Evolutionary conservation across 2,797 vertebrate genomes (phyloP).

Genomic region (Halcyon leucocephala): DNA sequence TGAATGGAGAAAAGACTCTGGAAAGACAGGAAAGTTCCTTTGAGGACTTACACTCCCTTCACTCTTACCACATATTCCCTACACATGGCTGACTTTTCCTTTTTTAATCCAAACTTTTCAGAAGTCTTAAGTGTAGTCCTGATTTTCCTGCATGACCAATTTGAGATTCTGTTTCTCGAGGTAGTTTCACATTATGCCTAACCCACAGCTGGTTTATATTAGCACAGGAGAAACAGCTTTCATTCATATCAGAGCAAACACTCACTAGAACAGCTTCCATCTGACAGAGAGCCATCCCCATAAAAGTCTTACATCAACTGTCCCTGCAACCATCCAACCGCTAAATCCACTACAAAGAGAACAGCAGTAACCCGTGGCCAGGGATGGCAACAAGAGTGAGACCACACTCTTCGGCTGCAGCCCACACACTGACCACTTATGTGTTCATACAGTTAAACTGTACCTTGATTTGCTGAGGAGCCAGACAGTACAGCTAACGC

Average conservation of each 20-base stretch:
- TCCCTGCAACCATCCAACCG: background rate
- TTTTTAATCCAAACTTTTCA: background rate
- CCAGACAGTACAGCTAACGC: background rate
- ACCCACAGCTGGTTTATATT: background rate
- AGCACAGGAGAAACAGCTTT: background rate
- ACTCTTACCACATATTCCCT: background rate
- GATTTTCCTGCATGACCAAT: background rate
- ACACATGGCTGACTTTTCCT: background rate
- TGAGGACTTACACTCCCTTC: background rate
- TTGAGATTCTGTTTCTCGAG: background rate
- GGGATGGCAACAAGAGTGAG: background rate
- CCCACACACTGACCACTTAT: background rate
- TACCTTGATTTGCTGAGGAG: background rate
- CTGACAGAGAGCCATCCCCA: background rate
- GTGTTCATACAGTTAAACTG: background rate
- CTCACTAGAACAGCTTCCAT: background rate
- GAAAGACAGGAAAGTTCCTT: background rate
- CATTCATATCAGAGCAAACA: background rate
- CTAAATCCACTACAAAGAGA: conserved; percentile 24
- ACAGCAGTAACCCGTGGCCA: background rate
- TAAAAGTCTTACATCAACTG: conserved; percentile 11
- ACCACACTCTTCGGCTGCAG: background rate
- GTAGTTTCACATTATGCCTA: background rate
- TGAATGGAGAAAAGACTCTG: background rate
- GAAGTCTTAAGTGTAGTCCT: background rate